phyloP scores from a whole-genome alignment of 2,797 vertebrate genomes.

The Telmatherina bonti region DNA sequence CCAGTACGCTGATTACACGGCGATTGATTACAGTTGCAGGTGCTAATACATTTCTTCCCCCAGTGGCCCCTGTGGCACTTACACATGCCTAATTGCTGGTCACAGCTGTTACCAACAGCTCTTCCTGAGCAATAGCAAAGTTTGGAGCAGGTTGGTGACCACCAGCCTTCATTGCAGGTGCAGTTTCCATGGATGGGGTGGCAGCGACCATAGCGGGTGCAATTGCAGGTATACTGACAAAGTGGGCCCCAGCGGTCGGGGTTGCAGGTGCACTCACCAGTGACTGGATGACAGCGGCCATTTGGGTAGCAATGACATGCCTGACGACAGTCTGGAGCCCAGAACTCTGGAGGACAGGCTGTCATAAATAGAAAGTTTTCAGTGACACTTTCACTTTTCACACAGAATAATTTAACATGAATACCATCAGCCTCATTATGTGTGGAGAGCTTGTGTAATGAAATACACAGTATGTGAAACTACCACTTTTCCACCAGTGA shows the following conservation, averaged over 20 bases:
- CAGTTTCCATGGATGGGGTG: conserved; percentile 85
- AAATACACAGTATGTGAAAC: too few species aligned
- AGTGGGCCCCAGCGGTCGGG: conserved; percentile 86
- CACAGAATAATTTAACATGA: too few species aligned
- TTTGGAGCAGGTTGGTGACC: conserved; percentile 83
- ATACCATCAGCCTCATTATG: too few species aligned
- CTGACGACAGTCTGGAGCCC: conserved; percentile 91
- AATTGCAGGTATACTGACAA: conserved; percentile 88
- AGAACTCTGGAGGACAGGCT: conserved; percentile 93
- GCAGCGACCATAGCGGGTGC: conserved; percentile 86
- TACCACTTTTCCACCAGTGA: too few species aligned
- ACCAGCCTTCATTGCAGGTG: conserved; percentile 92
- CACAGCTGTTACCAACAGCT: conserved; percentile 76
- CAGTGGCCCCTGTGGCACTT: conserved; percentile 86
- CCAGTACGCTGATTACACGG: conserved; percentile 86
- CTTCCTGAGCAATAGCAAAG: conserved; percentile 83
- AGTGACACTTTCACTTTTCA: too few species aligned
- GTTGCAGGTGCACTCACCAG: conserved; percentile 88
- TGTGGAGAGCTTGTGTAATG: too few species aligned
- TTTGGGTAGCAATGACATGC: conserved; percentile 88
- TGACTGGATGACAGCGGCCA: conserved; percentile 86
- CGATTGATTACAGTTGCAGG: conserved; percentile 87
- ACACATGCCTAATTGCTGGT: conserved; percentile 86
- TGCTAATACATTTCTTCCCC: conserved; percentile 85
- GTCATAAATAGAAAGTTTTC: neutral